A percentile compares a stretch with the other conserved stretches of the same genome.
Conservation (phyloP, 2,797 vertebrate genomes). For the Acridotheres tristis region DNA sequence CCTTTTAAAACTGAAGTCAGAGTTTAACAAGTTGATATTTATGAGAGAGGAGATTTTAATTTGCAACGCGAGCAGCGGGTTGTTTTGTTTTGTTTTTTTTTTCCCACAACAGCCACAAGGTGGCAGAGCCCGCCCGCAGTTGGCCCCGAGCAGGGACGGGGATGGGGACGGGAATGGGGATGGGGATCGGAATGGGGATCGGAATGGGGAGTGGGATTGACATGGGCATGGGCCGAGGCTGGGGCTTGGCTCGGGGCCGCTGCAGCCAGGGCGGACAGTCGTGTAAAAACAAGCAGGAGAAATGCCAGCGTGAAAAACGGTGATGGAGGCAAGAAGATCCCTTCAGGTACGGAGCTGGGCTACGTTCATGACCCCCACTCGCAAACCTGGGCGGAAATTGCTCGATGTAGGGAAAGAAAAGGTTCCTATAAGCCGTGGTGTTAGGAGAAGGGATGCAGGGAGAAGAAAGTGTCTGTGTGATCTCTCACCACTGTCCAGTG, state of each 20-base stretch:
- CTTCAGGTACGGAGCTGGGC: background rate
- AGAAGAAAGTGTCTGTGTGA: background rate
- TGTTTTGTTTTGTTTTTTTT: background rate
- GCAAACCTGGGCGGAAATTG: background rate
- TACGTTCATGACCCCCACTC: background rate
- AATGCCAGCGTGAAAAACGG: background rate
- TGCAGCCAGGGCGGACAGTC: background rate
- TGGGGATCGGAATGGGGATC: rapidly evolving
- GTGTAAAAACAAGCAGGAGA: conserved; percentile 14
- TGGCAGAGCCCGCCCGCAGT: conserved; percentile 56
- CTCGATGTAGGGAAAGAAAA: background rate
- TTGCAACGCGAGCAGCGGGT: background rate
- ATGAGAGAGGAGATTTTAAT: conserved; percentile 28
- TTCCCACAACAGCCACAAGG: conserved; percentile 32
- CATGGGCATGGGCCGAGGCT: background rate
- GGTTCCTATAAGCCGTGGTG: background rate
- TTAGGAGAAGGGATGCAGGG: background rate
- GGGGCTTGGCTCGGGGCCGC: background rate
- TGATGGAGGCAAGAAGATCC: background rate
- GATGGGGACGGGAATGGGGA: background rate
- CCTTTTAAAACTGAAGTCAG: conserved; percentile 59
- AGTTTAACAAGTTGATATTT: conserved; percentile 68
- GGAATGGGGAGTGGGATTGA: background rate
- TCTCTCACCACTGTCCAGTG: background rate
- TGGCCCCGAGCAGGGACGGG: background rate